Percentiles rank a stretch among this genome's conserved stretches.
These are phyloP conservation scores for Zaprionus ghesquierei DNA, from an alignment of 1,140 invertebrate species.

Conservation along the genomic window DNA sequence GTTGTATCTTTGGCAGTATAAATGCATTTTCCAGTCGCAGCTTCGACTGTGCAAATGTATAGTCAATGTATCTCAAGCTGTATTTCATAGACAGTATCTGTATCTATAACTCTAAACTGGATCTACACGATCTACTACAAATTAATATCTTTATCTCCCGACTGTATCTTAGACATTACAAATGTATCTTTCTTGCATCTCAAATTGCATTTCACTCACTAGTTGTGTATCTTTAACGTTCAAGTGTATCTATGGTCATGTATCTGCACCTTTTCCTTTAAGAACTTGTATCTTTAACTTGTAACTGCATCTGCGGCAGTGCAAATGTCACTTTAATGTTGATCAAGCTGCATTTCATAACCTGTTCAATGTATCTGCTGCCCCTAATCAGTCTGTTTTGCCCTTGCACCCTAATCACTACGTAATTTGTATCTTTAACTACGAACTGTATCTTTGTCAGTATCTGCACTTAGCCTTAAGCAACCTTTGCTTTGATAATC, in stretches of 20 bases:
- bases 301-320: too few relatives aligned
- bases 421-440: background rate
- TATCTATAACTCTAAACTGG: background rate
- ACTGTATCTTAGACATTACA: background rate
- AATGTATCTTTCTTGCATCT: background rate
- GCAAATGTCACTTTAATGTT: too few relatives aligned
- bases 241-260: background rate
- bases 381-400: too few relatives aligned
- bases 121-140: too few relatives aligned
- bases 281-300: too few relatives aligned
- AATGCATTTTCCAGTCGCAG: background rate
- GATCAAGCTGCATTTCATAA: too few relatives aligned
- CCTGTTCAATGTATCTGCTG: too few relatives aligned
- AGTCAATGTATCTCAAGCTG: background rate
- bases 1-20: background rate
- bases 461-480: too few relatives aligned
- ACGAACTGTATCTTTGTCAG: background rate
- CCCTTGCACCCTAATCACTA: too few relatives aligned
- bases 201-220: background rate
- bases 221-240: background rate
- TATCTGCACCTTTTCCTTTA: background rate
- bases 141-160: background rate
- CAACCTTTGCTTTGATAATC: too few relatives aligned
- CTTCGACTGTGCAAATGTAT: background rate
- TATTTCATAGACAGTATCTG: background rate